Percentiles rank a stretch among this genome's conserved stretches.
Conservation (phyloP, 2,888 invertebrate species). For the Lissonota sp. region DNA sequence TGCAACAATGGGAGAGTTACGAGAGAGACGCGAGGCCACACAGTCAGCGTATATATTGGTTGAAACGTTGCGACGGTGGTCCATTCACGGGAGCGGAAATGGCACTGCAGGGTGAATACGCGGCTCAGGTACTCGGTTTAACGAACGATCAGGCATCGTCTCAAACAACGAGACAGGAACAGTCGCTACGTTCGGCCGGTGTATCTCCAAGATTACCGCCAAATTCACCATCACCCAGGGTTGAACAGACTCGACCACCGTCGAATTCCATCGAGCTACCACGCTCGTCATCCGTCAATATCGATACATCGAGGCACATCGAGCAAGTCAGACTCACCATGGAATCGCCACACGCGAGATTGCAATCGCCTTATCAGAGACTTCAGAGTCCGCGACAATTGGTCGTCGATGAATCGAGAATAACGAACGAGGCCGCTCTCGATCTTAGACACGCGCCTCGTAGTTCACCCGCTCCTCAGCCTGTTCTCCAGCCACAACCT, state of each 20-base stretch:
- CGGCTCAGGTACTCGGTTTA: conserved; percentile 93
- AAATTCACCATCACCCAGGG: conserved; percentile 77
- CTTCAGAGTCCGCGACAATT: conserved; percentile 79
- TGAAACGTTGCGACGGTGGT: conserved; percentile 96
- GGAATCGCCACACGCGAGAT: conserved; percentile 80
- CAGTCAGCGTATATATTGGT: conserved; percentile 95
- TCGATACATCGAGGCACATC: conserved; percentile 77
- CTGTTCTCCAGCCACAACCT: conserved; percentile 77
- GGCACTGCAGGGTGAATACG: conserved; percentile 96
- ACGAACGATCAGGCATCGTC: conserved; percentile 85
- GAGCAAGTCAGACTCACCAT: conserved; percentile 80
- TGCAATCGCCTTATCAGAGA: conserved; percentile 80
- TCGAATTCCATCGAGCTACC: conserved; percentile 79
- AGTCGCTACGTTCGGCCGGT: conserved; percentile 73
- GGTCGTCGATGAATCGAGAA: conserved; percentile 75
- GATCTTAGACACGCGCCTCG: conserved; percentile 80
- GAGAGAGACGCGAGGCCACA: conserved; percentile 94
- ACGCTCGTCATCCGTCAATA: conserved; percentile 78
- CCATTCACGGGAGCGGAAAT: conserved; percentile 96
- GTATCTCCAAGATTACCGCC: conserved; percentile 79
- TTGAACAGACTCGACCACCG: conserved; percentile 78
- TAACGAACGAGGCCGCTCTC: conserved; percentile 78
- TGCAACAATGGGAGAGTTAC: conserved; percentile 96
- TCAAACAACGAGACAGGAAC: conserved; percentile 69
- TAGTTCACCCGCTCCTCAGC: conserved; percentile 78